A percentile compares a stretch with the other conserved stretches of the same genome.
Evolutionary conservation across 2,113 vertebrate species (phyloP).

Genomic region (Actenoides hombroni): DNA sequence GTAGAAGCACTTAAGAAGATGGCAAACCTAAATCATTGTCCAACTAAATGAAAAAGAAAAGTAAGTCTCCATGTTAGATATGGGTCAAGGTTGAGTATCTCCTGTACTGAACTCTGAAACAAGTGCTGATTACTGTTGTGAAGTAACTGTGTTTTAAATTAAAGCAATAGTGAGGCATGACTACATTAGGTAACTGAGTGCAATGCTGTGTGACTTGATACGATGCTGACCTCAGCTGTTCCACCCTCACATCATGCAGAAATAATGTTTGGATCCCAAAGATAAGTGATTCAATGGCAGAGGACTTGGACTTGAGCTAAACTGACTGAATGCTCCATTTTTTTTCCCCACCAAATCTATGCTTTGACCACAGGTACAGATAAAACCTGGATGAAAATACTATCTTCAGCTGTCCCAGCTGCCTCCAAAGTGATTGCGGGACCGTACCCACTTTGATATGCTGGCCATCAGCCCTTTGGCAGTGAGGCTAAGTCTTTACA

Average conservation of each 20-base stretch:
- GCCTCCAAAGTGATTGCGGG: background rate
- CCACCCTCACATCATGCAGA: background rate
- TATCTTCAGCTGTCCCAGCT: background rate
- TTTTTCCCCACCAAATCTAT: background rate
- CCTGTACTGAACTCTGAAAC: conserved; percentile 23
- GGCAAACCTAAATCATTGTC: conserved; percentile 29
- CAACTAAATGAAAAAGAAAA: background rate
- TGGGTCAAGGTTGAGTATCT: conserved; percentile 29
- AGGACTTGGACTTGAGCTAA: background rate
- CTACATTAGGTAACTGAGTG: conserved; percentile 13
- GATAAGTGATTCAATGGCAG: background rate
- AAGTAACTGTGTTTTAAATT: conserved; percentile 17
- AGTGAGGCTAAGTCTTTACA: background rate
- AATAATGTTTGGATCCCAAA: background rate
- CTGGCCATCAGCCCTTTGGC: background rate
- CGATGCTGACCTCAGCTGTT: conserved; percentile 25
- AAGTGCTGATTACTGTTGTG: conserved; percentile 8
- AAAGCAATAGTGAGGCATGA: conserved; percentile 22
- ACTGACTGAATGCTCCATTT: background rate
- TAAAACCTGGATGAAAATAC: background rate
- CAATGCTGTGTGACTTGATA: conserved; percentile 34
- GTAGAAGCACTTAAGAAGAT: background rate
- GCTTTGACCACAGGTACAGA: background rate
- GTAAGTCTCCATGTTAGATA: background rate
- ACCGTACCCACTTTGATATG: background rate